phyloP scores from a whole-genome alignment of 1,140 invertebrate genomes.

The Metopolophium dirhodum region DNA sequence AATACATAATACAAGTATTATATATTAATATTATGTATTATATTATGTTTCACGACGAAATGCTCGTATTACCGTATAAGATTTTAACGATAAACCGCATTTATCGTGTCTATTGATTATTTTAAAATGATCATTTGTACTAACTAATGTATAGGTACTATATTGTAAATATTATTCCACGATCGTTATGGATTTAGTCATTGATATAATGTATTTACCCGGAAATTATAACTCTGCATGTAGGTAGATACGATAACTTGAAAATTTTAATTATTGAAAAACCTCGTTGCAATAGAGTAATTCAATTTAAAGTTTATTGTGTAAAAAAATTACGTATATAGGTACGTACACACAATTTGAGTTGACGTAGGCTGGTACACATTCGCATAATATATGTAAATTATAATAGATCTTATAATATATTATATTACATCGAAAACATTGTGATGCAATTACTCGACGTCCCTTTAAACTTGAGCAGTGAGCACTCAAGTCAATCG shows the following conservation, averaged over 20 bases:
- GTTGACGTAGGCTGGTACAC: background rate
- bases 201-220: background rate
- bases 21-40: background rate
- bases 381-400: background rate
- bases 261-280: background rate
- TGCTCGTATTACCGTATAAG: background rate
- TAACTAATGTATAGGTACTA: background rate
- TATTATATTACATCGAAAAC: background rate
- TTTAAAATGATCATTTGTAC: background rate
- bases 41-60: background rate
- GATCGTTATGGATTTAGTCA: background rate
- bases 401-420: background rate
- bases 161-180: background rate
- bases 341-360: background rate
- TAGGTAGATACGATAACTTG: background rate
- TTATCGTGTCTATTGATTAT: background rate
- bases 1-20: background rate
- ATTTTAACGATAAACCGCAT: background rate
- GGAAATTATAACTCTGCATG: background rate
- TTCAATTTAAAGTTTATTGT: background rate
- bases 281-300: background rate
- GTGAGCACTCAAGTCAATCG: background rate
- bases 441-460: background rate
- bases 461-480: background rate
- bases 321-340: background rate